These are phyloP conservation scores for Aphrocallistes beatrix DNA, from an alignment of 37 sponge, comb jelly and placozoan species.

Conservation along the genomic window DNA sequence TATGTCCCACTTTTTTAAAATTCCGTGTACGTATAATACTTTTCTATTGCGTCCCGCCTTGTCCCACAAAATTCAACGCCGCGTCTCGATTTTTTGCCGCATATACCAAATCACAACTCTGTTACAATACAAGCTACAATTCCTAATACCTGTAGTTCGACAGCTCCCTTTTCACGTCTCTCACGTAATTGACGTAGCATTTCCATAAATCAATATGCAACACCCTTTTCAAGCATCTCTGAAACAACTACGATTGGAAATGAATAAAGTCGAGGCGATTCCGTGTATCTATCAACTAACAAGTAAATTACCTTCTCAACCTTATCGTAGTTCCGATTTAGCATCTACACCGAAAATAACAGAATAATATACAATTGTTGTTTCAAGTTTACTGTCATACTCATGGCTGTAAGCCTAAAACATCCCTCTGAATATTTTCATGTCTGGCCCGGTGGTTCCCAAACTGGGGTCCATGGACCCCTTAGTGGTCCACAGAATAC, in stretches of 20 bases:
- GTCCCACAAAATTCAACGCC: too few species aligned
- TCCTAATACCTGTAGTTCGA: slow-evolving; percentile 58
- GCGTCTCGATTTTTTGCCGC: too few species aligned
- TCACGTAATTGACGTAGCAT: slow-evolving; percentile 83
- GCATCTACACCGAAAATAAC: slow-evolving; percentile 40
- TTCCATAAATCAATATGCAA: slow-evolving; percentile 87
- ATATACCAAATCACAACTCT: background rate
- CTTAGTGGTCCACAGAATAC: too few species aligned
- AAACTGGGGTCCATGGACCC: too few species aligned
- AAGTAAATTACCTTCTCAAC: slow-evolving; percentile 64
- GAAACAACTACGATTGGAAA: slow-evolving; percentile 59
- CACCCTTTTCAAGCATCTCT: slow-evolving; percentile 75
- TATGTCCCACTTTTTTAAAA: too few species aligned
- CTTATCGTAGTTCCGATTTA: slow-evolving; percentile 60
- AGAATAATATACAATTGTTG: too few species aligned
- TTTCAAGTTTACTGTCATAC: too few species aligned
- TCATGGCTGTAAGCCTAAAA: too few species aligned
- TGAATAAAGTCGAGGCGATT: background rate
- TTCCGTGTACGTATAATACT: too few species aligned
- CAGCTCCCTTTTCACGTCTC: slow-evolving; percentile 63
- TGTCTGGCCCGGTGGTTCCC: too few species aligned
- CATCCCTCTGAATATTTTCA: too few species aligned
- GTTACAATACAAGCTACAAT: background rate
- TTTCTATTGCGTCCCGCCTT: too few species aligned
- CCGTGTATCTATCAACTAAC: background rate